Conservation (phyloP, 2,797 vertebrate genomes). For the Anguilla obscura region DNA sequence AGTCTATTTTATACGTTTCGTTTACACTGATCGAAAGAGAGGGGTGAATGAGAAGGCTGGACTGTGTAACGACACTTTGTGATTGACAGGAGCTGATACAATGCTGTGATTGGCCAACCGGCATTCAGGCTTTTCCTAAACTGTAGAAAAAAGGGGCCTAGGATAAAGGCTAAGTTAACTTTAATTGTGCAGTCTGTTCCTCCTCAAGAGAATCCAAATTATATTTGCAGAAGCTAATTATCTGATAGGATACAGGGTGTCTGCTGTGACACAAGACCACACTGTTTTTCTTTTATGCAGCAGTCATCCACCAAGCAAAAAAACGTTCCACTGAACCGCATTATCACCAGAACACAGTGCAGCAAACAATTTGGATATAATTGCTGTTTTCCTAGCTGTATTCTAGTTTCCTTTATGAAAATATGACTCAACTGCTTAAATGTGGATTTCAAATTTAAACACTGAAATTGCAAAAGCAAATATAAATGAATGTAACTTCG, state of each 20-base stretch:
- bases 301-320: conserved; percentile 52
- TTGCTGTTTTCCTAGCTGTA: conserved; percentile 39
- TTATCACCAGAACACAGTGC: conserved; percentile 43
- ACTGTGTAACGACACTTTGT: conserved; percentile 14
- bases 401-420: not conserved
- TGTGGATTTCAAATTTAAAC: not conserved
- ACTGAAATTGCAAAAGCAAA: not conserved
- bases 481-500: not conserved
- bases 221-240: conserved; percentile 67
- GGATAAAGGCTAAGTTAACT: conserved; percentile 45
- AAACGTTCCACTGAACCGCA: conserved; percentile 55
- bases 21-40: not conserved
- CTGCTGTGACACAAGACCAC: conserved; percentile 55
- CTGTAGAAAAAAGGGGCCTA: conserved; percentile 4
- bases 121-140: conserved; percentile 17
- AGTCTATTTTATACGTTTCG: not conserved
- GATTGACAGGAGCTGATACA: not conserved
- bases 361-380: conserved; percentile 52
- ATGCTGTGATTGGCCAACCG: not conserved
- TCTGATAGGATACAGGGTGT: conserved; percentile 59
- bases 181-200: conserved; percentile 42
- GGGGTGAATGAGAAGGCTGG: not conserved
- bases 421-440: not conserved
- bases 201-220: conserved; percentile 43
- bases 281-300: conserved; percentile 45